Base-by-base conservation (phyloP, 1,140 invertebrate species). In the Manduca sexta region DNA sequence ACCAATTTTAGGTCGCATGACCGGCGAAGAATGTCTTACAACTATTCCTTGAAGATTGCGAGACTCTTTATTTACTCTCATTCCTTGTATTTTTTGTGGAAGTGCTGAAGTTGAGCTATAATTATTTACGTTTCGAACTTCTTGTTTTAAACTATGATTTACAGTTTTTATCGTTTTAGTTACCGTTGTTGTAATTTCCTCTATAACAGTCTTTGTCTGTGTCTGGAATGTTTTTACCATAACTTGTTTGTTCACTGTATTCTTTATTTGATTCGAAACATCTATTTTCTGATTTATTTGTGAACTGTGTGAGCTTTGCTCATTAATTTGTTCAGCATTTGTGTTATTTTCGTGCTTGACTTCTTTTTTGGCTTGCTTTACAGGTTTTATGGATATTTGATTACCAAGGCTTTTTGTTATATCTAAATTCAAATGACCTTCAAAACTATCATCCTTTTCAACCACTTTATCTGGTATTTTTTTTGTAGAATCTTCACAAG, bases 101-200 rank as follows among this genome's bases (percentile, higher is more conserved):
- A 57, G 52, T 6, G 57, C 52, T 35, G 60, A 54, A 34, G 43
- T 56, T 18, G 44, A 33, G 21, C 16, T 58, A 21, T 31, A 44
- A 53, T 68, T 59, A 48, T 30, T 61, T 5, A 43, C 44, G 49
- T 58, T 70, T 51, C 65, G 64, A 16, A 73, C 54, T 56, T 73
- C 56, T 64, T 77, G 69, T 47, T 82, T 74, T 8, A 68, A 63
- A 11, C 66, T 72, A 56, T 79, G 70, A 59, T 82, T 82, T 1
- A 84, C 69, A 14, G 77, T 83, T 54, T 74, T 65, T 44, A 84
- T 83, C 11, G 81, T 85, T 69, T 80, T 81, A 18, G 81, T 85
- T 11, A 85, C 77, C 12, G 81, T 85, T 38, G 80, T 84, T 15
- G 81, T 85, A 15, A 85, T 74, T 68, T 85, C 81, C 68, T 85